phyloP scores from a whole-genome alignment of 2,113 vertebrate genomes.

The Hemiprocne comata region DNA sequence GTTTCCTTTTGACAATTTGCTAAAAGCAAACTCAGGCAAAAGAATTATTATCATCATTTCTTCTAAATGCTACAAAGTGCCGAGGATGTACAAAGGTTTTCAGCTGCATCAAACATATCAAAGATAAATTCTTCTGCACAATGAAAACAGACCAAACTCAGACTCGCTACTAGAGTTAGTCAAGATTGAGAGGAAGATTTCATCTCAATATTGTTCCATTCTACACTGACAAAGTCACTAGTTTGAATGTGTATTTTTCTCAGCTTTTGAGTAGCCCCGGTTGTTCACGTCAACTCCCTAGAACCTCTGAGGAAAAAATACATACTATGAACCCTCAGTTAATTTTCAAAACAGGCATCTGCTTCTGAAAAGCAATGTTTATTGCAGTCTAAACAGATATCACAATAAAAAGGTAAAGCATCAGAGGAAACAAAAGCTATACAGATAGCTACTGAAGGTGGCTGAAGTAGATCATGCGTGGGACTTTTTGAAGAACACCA shows the following conservation, averaged over 20 bases:
- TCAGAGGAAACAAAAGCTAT: background rate
- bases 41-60: constrained; percentile 43
- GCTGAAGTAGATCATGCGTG: accelerated
- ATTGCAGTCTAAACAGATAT: background rate
- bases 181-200: background rate
- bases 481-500: background rate
- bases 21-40: background rate
- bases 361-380: background rate
- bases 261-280: background rate
- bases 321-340: background rate
- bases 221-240: background rate
- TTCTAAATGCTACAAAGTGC: constrained; percentile 43
- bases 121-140: background rate
- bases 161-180: background rate
- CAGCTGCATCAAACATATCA: background rate
- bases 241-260: background rate
- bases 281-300: background rate
- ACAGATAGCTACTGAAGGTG: background rate
- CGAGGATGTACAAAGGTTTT: constrained; percentile 18
- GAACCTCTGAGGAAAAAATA: background rate
- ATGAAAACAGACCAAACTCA: background rate
- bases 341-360: background rate
- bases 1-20: background rate
- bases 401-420: background rate
- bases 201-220: background rate